Evolutionary conservation across 35 echinoderm and acorn worm species (phyloP).

Genomic region (Patiria miniata): DNA sequence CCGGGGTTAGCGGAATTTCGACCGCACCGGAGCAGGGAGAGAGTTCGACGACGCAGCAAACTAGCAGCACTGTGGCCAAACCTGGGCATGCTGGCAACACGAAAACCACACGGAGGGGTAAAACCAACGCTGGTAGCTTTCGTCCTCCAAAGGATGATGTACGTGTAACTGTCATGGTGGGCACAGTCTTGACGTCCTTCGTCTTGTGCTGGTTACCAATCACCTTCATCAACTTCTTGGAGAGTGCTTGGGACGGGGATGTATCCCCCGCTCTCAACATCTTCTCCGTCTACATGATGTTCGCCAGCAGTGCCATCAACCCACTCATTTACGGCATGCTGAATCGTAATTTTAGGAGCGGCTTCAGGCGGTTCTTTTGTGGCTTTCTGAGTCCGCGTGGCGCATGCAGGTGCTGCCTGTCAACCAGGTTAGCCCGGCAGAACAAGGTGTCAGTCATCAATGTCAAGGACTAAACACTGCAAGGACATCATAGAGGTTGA

Average conservation of each 20-base stretch:
- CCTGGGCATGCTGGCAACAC: neutral
- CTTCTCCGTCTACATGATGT: conserved; percentile 93
- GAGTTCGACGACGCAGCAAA: neutral
- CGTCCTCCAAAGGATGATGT: conserved; percentile 60
- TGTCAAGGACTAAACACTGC: neutral
- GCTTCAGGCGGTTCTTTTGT: conserved; percentile 48
- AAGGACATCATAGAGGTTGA: neutral
- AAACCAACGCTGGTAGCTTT: neutral
- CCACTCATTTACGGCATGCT: conserved; percentile 86
- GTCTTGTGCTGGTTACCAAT: conserved; percentile 90
- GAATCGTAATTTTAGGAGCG: conserved; percentile 81
- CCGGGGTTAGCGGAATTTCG: neutral
- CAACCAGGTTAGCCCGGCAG: neutral
- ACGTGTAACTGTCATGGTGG: conserved; percentile 72
- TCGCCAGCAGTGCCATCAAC: conserved; percentile 77
- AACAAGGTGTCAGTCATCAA: neutral
- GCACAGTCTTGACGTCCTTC: conserved; percentile 75
- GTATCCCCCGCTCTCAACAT: conserved; percentile 54
- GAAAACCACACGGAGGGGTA: neutral
- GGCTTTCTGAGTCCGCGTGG: neutral
- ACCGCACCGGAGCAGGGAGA: conserved; percentile 1
- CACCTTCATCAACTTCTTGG: conserved; percentile 81
- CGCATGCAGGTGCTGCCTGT: neutral
- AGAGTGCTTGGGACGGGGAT: conserved; percentile 40
- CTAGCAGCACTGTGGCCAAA: neutral